A percentile compares a stretch with the other conserved stretches of the same genome.
Conservation (phyloP, 2,113 vertebrate species). For the Onychorhynchus coronatus region DNA sequence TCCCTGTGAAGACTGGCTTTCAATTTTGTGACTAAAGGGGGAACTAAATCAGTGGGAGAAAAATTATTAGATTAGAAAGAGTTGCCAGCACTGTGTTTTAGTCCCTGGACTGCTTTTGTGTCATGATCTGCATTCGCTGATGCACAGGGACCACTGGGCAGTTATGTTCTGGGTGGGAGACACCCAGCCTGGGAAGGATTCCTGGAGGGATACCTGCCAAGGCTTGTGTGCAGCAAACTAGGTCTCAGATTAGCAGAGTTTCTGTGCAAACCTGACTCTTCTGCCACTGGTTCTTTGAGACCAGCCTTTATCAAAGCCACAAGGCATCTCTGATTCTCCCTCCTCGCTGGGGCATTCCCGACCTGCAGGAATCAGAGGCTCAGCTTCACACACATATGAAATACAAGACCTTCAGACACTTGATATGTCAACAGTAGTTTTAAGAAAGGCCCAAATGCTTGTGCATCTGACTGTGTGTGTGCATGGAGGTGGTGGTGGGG, state of each 20-base stretch:
- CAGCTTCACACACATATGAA: neutral
- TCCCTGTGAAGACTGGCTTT: neutral
- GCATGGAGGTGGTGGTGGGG: fast-evolving
- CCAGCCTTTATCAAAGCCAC: neutral
- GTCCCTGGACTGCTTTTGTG: neutral
- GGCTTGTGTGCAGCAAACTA: neutral
- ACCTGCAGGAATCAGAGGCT: neutral
- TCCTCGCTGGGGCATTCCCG: neutral
- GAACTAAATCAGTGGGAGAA: neutral
- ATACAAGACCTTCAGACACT: neutral
- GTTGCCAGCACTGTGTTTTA: neutral
- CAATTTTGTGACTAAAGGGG: neutral
- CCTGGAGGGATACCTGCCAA: neutral
- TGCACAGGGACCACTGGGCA: neutral
- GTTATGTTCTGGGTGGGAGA: neutral
- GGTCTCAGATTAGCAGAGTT: neutral
- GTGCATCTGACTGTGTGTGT: neutral
- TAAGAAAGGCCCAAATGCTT: neutral
- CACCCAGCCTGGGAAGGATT: neutral
- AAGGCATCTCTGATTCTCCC: neutral
- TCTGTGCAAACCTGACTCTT: neutral
- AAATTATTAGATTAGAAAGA: neutral
- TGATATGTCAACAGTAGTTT: neutral
- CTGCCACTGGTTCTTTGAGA: neutral
- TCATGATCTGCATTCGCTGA: neutral